Percentiles rank a stretch among this genome's conserved stretches.
phyloP scores from a whole-genome alignment of 1,140 invertebrate genomes.

The Pantala flavescens region DNA sequence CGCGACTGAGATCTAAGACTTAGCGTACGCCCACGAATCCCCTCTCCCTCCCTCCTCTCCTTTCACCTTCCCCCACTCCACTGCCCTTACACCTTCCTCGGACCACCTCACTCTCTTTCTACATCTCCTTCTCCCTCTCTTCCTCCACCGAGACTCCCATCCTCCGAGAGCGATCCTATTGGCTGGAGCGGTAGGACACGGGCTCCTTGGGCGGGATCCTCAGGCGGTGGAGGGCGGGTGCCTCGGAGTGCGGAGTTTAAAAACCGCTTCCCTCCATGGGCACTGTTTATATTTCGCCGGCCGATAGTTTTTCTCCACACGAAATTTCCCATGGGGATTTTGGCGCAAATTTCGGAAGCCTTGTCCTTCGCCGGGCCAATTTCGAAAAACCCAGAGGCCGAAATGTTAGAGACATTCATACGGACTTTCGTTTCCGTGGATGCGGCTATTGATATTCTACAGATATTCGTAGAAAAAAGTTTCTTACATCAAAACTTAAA shows the following conservation, averaged over 20 bases:
- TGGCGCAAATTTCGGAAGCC: no score
- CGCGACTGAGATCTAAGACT: constrained; percentile 2
- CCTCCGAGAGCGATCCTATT: not conserved
- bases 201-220: constrained; percentile 1
- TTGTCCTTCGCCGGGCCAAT: no score
- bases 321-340: not conserved
- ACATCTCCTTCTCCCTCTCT: not conserved
- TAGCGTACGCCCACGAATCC: not conserved
- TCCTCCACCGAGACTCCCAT: not conserved
- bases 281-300: not conserved
- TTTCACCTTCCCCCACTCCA: not conserved
- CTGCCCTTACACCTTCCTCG: not conserved
- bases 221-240: not conserved
- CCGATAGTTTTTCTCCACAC: not conserved
- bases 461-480: no score
- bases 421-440: no score
- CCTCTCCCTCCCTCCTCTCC: not conserved
- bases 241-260: not conserved
- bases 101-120: not conserved
- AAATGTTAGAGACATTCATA: no score
- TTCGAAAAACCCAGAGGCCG: no score
- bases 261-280: not conserved
- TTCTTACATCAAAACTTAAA: no score
- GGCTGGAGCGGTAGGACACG: not conserved
- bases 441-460: no score